These are phyloP conservation scores for Bathybates hornii DNA, from an alignment of 2,113 vertebrate genomes.

Conservation along the genomic window DNA sequence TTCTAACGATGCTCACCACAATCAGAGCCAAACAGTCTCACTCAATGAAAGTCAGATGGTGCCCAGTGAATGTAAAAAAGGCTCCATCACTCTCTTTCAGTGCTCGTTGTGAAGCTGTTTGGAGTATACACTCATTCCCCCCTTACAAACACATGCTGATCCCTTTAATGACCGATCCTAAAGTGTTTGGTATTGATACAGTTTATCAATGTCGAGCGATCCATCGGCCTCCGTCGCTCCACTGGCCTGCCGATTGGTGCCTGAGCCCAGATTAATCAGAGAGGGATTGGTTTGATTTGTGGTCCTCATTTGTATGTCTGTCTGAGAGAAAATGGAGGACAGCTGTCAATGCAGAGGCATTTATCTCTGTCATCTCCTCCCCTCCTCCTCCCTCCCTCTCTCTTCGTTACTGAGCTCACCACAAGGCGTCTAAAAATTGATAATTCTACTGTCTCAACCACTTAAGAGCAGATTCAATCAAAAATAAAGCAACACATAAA, in stretches of 20 bases:
- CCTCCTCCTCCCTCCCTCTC: constrained; percentile 28
- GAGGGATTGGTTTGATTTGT: constrained; percentile 63
- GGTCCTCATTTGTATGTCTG: constrained; percentile 70
- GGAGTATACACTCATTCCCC: background rate
- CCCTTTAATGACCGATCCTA: constrained; percentile 44
- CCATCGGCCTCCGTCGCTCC: constrained; percentile 48
- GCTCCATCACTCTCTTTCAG: background rate
- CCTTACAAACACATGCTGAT: constrained; percentile 20
- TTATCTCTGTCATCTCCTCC: constrained; percentile 72
- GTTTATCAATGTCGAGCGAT: constrained; percentile 64
- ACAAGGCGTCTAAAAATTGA: constrained; percentile 46
- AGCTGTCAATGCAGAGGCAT: constrained; percentile 76
- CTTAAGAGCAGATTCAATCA: constrained; percentile 75
- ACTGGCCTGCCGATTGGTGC: constrained; percentile 40
- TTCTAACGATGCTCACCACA: background rate
- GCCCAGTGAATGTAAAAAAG: background rate
- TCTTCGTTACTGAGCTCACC: constrained; percentile 6
- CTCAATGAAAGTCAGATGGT: background rate
- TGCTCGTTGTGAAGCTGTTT: background rate
- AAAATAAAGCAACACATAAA: constrained; percentile 75
- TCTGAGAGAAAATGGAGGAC: constrained; percentile 73
- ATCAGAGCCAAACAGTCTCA: background rate
- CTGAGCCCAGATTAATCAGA: constrained; percentile 54
- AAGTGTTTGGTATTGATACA: constrained; percentile 64
- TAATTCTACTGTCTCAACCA: constrained; percentile 72